phyloP scores from a whole-genome alignment of 2,113 vertebrate species.

The Pelodiscus sinensis region DNA sequence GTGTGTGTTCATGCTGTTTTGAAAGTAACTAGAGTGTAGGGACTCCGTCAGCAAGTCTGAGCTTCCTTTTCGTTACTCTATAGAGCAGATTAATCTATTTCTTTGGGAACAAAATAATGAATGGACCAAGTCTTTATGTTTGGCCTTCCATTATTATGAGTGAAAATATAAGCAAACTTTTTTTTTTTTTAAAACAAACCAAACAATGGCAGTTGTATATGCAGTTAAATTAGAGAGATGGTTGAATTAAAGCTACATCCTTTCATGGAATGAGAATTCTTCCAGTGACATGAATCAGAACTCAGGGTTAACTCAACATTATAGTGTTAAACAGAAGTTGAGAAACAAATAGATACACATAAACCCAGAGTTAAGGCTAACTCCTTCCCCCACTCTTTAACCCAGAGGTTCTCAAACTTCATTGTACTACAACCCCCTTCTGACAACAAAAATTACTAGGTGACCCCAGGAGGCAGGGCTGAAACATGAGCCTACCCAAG shows the following conservation, averaged over 20 bases:
- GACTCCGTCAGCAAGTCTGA: not conserved
- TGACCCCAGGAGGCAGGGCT: too few relatives aligned
- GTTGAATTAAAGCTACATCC: not conserved
- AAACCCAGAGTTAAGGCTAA: not conserved
- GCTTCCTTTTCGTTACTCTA: conserved; percentile 8
- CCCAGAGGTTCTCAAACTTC: too few relatives aligned
- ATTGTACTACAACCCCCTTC: too few relatives aligned
- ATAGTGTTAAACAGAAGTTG: not conserved
- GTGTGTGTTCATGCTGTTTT: not conserved
- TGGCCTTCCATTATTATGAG: not conserved
- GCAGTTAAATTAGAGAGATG: not conserved
- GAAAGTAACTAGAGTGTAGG: conserved; percentile 1
- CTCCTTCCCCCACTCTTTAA: not conserved
- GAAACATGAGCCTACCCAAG: too few relatives aligned
- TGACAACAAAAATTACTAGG: too few relatives aligned
- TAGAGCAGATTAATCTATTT: not conserved
- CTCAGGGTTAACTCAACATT: not conserved
- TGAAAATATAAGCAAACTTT: not conserved
- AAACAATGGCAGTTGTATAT: not conserved
- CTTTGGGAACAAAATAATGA: conserved; percentile 1
- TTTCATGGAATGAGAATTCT: not conserved
- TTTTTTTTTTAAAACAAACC: not conserved
- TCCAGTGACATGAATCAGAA: not conserved
- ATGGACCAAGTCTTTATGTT: not conserved
- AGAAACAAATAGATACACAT: not conserved